Conservation (phyloP, 2,888 invertebrate species). For the Gnatocerus cornutus region DNA sequence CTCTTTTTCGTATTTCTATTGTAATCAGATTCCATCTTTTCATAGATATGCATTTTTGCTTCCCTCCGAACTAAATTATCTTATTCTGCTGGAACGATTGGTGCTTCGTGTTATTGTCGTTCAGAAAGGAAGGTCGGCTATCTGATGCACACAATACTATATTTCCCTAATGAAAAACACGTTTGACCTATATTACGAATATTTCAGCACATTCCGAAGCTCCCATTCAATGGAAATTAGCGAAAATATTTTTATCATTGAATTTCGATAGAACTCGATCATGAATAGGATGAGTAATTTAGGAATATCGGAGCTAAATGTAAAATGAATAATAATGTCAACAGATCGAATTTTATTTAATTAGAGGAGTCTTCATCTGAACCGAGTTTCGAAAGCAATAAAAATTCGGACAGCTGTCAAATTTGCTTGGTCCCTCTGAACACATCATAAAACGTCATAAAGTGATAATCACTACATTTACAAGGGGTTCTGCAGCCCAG, state of each 20-base stretch:
- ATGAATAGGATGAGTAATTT: slow-evolving; percentile 29
- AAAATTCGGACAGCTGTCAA: no score
- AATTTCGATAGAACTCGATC: slow-evolving; percentile 8
- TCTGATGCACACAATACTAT: slow-evolving; percentile 23
- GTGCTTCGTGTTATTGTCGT: slow-evolving; percentile 19
- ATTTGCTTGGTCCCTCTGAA: no score
- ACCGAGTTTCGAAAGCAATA: no score
- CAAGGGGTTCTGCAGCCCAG: no score
- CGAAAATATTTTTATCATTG: slow-evolving; percentile 34
- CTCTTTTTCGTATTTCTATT: no score
- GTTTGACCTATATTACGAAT: slow-evolving; percentile 39
- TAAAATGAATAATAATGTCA: background rate
- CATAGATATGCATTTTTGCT: no score
- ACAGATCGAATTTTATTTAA: no score
- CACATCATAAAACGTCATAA: no score
- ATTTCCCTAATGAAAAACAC: slow-evolving; percentile 39
- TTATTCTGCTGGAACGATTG: background rate
- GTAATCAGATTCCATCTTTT: background rate
- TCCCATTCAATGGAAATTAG: slow-evolving; percentile 18
- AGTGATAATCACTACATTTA: no score
- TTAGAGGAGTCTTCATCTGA: no score
- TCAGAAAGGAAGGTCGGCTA: slow-evolving; percentile 5
- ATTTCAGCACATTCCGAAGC: slow-evolving; percentile 22
- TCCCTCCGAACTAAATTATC: slow-evolving; percentile 7
- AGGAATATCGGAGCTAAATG: slow-evolving; percentile 1